Conservation (phyloP, 2,888 invertebrate species). For the Chaitophorus viminalis region DNA sequence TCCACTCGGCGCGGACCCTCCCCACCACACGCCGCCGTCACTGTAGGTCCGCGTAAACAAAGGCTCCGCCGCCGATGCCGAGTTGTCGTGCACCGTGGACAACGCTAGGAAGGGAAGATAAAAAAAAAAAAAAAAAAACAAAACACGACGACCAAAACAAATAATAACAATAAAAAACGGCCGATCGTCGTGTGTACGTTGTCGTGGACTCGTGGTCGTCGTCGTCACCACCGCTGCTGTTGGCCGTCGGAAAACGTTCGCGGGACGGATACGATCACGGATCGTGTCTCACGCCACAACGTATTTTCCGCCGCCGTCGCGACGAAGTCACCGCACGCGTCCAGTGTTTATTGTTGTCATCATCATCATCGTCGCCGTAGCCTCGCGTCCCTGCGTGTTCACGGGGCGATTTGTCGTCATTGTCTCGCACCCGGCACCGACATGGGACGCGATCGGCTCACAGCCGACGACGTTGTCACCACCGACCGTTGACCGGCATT, state of each 20-base stretch:
- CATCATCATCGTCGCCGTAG: neutral
- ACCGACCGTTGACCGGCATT: slow-evolving; percentile 38
- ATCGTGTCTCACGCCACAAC: neutral
- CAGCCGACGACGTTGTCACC: neutral
- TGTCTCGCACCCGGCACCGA: neutral
- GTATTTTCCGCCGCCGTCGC: neutral
- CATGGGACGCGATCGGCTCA: slow-evolving; percentile 7
- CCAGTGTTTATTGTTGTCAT: neutral
- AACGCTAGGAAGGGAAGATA: neutral
- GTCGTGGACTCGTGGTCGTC: no score
- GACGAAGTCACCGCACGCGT: slow-evolving; percentile 30
- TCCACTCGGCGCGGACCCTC: slow-evolving; percentile 35
- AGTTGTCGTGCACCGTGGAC: neutral
- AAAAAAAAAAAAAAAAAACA: no score
- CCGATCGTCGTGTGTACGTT: no score
- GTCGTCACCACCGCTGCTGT: no score
- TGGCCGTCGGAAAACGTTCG: no score
- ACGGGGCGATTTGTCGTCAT: no score
- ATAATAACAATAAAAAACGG: no score
- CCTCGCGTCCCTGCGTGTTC: neutral
- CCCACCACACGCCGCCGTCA: slow-evolving; percentile 21
- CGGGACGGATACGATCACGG: no score
- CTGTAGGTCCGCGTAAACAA: slow-evolving; percentile 53
- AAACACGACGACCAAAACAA: no score
- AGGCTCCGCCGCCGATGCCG: slow-evolving; percentile 48